Evolutionary conservation across 2,113 vertebrate genomes (phyloP).

Genomic region (Cnemophilus loriae): DNA sequence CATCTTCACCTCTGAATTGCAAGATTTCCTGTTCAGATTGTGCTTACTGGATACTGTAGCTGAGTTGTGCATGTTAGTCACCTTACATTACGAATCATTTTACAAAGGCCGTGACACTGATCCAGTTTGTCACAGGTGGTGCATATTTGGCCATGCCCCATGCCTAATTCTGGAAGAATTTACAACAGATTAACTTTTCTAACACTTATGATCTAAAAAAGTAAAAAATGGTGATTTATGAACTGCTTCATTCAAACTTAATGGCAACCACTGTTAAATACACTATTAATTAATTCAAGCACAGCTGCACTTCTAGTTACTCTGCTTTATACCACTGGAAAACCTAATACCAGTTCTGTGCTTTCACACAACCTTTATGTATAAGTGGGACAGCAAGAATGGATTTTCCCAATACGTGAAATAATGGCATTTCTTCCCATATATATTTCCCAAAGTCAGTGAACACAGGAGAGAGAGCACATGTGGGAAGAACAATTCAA

Average conservation of each 20-base stretch:
- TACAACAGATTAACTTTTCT: background rate
- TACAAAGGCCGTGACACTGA: background rate
- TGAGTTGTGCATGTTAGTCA: background rate
- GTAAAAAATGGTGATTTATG: background rate
- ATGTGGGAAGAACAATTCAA: background rate
- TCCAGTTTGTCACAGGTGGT: background rate
- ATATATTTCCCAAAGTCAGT: background rate
- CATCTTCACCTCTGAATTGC: background rate
- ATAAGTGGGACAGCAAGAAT: background rate
- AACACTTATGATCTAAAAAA: background rate
- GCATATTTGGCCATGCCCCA: background rate
- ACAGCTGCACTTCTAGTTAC: background rate
- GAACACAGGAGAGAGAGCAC: background rate
- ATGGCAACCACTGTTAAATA: background rate
- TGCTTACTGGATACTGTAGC: background rate
- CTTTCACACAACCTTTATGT: background rate
- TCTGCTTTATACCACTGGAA: background rate
- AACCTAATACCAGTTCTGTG: background rate
- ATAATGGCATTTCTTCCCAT: background rate
- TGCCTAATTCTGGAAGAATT: background rate
- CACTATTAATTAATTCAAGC: background rate
- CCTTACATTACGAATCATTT: background rate
- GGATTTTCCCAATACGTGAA: background rate
- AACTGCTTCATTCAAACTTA: background rate
- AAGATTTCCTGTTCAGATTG: background rate